Percentiles rank a stretch among this genome's conserved stretches.
These are phyloP conservation scores for Eucidaris tribuloides DNA, from an alignment of 35 echinoderm and acorn worm species.

Conservation along the genomic window DNA sequence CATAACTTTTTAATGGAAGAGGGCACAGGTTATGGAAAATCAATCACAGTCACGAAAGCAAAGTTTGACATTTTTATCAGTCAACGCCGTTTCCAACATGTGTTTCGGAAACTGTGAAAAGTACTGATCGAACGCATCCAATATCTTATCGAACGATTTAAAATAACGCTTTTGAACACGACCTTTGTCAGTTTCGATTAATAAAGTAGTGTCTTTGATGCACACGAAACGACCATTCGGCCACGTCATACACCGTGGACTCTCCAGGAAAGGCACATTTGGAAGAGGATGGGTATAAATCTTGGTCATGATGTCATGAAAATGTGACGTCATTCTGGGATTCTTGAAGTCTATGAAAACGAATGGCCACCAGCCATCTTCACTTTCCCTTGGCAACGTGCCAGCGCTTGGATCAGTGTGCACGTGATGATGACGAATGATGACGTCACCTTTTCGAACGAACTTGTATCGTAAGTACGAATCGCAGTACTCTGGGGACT, in stretches of 20 bases:
- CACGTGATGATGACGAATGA: conserved; percentile 18
- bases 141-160: neutral
- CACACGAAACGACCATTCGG: neutral
- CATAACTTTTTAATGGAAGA: no score
- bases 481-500: conserved; percentile 34
- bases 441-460: conserved; percentile 10
- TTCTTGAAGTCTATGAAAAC: neutral
- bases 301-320: neutral
- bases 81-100: neutral
- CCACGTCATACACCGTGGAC: conserved; percentile 17
- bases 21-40: no score
- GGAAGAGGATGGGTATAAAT: neutral
- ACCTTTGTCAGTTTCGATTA: neutral
- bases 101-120: neutral
- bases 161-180: neutral
- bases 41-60: no score
- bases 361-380: neutral
- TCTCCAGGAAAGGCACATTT: neutral
- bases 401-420: neutral
- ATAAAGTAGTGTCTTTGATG: conserved; percentile 17
- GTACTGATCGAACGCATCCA: neutral
- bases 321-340: neutral
- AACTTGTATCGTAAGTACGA: conserved; percentile 60
- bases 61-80: neutral
- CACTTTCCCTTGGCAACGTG: neutral